Conservation (phyloP, 1,140 invertebrate genomes). For the Hylaeus anthracinus region DNA sequence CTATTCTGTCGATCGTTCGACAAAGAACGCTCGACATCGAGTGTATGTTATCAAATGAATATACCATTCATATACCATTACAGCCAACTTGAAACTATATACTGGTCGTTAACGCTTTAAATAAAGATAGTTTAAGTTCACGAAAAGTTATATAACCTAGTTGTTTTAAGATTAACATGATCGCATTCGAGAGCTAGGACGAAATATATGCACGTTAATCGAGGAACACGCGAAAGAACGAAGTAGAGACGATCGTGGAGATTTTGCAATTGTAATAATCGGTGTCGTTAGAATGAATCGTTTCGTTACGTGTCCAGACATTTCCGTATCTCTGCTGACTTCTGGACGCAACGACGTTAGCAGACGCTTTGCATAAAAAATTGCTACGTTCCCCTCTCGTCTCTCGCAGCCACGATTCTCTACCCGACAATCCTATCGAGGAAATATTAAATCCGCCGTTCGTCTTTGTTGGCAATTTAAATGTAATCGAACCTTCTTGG, state of each 20-base stretch:
- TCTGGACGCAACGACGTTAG: not conserved
- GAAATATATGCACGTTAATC: slow-evolving; percentile 1
- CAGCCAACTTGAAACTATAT: no score
- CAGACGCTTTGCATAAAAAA: slow-evolving; percentile 38
- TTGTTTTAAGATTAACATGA: not conserved
- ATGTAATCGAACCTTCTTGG: no score
- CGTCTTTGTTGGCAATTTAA: no score
- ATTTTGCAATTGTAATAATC: slow-evolving; percentile 38
- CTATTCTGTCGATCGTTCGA: no score
- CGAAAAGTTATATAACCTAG: not conserved
- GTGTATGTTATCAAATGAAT: no score
- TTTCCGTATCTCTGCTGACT: not conserved
- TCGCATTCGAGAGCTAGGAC: not conserved
- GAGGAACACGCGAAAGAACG: not conserved
- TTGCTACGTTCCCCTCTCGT: slow-evolving; percentile 2
- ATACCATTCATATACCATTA: no score
- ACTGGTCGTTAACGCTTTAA: no score
- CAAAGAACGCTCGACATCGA: no score
- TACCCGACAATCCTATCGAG: no score
- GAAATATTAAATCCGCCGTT: no score
- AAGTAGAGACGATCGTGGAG: not conserved
- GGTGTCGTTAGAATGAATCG: not conserved
- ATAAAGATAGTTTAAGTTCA: no score
- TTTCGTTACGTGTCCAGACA: not conserved
- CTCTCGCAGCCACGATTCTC: no score